These are phyloP conservation scores for Ambastaia sidthimunki DNA, from an alignment of 2,797 vertebrate genomes.

Conservation along the genomic window DNA sequence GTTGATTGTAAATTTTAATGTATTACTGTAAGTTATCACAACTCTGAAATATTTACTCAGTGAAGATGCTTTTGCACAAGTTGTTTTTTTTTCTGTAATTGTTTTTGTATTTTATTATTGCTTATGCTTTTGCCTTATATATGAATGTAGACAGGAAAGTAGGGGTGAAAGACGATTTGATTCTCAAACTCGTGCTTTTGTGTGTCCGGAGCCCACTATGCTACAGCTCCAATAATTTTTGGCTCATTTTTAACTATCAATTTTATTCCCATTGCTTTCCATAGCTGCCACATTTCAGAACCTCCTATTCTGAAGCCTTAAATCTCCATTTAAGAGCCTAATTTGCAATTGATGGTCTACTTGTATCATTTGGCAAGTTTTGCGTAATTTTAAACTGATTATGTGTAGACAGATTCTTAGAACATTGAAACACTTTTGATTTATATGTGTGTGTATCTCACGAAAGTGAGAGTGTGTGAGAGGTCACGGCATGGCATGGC, in stretches of 20 bases:
- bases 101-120: no score
- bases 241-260: not conserved
- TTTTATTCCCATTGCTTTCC: not conserved
- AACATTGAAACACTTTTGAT: not conserved
- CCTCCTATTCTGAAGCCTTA: not conserved
- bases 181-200: no score
- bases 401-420: not conserved
- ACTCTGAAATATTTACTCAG: no score
- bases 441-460: not conserved
- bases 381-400: not conserved
- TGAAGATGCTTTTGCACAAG: no score
- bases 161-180: no score
- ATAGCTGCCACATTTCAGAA: not conserved
- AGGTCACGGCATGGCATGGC: slow-evolving; percentile 16
- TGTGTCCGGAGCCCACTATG: no score
- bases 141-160: no score
- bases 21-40: no score
- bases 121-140: no score
- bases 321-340: not conserved
- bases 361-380: not conserved
- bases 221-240: not conserved
- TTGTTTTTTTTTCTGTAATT: no score
- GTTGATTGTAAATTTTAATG: no score
- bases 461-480: not conserved
- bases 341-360: not conserved